Evolutionary conservation across 2,888 invertebrate species (phyloP), one percentile per base, ranked within the genome.

Genomic region (Orgyia antiqua): DNA sequence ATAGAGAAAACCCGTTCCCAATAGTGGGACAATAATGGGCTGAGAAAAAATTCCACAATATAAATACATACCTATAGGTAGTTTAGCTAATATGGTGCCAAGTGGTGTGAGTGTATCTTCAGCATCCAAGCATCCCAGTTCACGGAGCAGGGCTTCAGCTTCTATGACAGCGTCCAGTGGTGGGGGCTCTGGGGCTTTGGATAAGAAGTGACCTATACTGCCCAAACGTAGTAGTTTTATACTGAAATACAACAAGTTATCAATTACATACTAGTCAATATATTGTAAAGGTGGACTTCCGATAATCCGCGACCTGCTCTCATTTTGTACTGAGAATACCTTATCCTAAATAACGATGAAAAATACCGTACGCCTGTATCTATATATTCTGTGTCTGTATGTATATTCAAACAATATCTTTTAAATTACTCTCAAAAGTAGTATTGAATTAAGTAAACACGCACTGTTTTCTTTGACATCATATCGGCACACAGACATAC

Each of bases 101-200:
- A 99, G 88, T 0, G 98, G 95, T 0, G 99, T 99, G 37, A 99
- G 78, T 45, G 96, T 95, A 68, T 98, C 96, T 40, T 91, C 89
- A 0, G 73, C 68, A 73, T 98, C 97, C 50, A 99, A 83, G 49
- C 98, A 99, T 61, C 95, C 94, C 90, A 98, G 93, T 61, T 98
- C 98, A 59, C 90, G 66, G 48, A 92, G 64, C 45, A 90, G 36
- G 0, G 95, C 97, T 82, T 98, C 98, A 0, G 99, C 98, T 70
- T 99, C 99, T 52, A 99, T 98, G 8, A 99, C 98, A 13, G 98
- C 97, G 79, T 99, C 99, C 42, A 98, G 89, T 9, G 98, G 98
- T 20, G 99, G 99, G 0, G 98, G 97, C 68, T 99, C 97, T 11
- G 98, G 93, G 0, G 95, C 95, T 75, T 98, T 98, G 11, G 96